Conservation (phyloP, 2,888 invertebrate species). For the Protodeltote pygarga region DNA sequence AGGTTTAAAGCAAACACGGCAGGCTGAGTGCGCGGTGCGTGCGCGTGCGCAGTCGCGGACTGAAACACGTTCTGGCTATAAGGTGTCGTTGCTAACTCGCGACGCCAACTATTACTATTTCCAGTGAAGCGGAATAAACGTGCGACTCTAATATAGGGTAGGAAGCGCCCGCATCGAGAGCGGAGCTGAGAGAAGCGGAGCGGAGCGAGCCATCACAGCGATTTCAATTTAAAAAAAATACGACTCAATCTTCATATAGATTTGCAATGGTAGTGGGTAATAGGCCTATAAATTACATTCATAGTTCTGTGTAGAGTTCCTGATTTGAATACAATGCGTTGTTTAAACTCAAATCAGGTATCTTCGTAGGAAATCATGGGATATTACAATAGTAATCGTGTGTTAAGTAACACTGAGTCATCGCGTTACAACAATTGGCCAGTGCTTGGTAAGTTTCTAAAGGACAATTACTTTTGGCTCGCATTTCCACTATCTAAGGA, state of each 20-base stretch:
- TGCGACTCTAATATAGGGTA: conserved; percentile 56
- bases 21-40: conserved; percentile 32
- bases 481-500: too few relatives aligned
- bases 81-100: conserved; percentile 55
- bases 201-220: too few relatives aligned
- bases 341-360: background rate
- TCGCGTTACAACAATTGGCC: background rate
- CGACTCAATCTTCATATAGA: conserved; percentile 35
- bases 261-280: conserved; percentile 22
- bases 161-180: conserved; percentile 46
- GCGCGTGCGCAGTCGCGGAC: conserved; percentile 25
- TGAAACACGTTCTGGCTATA: conserved; percentile 65
- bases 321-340: background rate
- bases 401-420: conserved; percentile 10
- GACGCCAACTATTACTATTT: conserved; percentile 64
- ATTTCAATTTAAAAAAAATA: too few relatives aligned
- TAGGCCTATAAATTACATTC: conserved; percentile 1
- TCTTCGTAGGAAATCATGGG: too few relatives aligned
- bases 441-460: background rate
- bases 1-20: conserved; percentile 52
- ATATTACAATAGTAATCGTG: too few relatives aligned
- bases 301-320: conserved; percentile 5
- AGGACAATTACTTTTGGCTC: background rate
- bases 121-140: conserved; percentile 77
- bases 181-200: too few relatives aligned